phyloP scores from a whole-genome alignment of 2,797 vertebrate species.

The Hipposideros larvatus region DNA sequence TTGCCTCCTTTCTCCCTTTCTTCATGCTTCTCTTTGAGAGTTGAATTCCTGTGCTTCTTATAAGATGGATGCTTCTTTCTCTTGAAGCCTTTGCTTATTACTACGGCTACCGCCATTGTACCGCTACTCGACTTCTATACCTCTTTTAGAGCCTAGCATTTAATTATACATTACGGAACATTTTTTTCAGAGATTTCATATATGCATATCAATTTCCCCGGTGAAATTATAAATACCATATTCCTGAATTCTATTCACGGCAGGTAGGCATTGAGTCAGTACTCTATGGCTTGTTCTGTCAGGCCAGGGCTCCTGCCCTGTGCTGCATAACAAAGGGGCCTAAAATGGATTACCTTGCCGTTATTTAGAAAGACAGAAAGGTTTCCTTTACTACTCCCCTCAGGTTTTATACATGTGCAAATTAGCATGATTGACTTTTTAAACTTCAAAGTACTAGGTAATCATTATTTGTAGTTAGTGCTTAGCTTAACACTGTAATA shows the following conservation, averaged over 20 bases:
- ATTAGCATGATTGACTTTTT: constrained; percentile 68
- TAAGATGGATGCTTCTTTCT: neutral
- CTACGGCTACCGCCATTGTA: neutral
- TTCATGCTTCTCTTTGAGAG: neutral
- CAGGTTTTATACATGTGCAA: neutral
- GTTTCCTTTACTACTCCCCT: neutral
- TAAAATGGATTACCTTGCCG: neutral
- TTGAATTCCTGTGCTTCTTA: neutral
- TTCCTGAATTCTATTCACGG: neutral
- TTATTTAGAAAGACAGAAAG: constrained; percentile 32
- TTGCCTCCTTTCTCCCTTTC: neutral
- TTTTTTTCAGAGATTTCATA: neutral
- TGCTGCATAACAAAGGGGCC: neutral
- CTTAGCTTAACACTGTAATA: constrained; percentile 50
- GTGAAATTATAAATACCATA: neutral
- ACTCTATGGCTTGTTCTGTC: neutral
- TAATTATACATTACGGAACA: neutral
- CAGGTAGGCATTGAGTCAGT: neutral
- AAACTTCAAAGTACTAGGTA: constrained; percentile 12
- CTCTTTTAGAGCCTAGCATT: neutral
- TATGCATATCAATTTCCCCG: neutral
- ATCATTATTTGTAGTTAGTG: constrained; percentile 53
- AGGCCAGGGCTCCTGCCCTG: neutral
- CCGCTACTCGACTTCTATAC: neutral
- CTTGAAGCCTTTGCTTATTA: neutral